Conservation (phyloP, 1,140 invertebrate genomes). For the Oryzaephilus surinamensis region DNA sequence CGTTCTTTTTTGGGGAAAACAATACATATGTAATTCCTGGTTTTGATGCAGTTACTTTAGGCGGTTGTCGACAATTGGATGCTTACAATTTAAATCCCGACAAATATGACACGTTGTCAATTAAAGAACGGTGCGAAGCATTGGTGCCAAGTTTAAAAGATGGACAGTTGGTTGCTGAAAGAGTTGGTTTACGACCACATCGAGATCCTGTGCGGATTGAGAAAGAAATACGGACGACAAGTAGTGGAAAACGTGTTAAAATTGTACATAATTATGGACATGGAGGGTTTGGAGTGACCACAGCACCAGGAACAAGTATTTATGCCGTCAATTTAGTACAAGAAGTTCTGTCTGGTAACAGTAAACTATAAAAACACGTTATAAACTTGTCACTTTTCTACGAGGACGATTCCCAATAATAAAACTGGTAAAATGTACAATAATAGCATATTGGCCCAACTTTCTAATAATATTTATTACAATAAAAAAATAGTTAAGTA, state of each 20-base stretch:
- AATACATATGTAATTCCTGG: slow-evolving; percentile 82
- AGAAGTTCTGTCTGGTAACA: slow-evolving; percentile 43
- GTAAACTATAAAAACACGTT: slow-evolving; percentile 38
- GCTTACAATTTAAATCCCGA: slow-evolving; percentile 60
- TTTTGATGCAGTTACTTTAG: slow-evolving; percentile 59
- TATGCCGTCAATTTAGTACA: slow-evolving; percentile 59
- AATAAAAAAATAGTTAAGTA: background rate
- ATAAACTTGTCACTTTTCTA: background rate
- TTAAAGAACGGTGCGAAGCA: slow-evolving; percentile 59
- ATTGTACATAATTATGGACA: slow-evolving; percentile 90
- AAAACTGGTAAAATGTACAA: too few relatives aligned
- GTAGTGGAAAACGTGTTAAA: slow-evolving; percentile 39
- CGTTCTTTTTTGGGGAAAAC: slow-evolving; percentile 71
- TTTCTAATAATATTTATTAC: too few relatives aligned
- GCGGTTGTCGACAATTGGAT: slow-evolving; percentile 72
- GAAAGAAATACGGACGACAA: slow-evolving; percentile 40
- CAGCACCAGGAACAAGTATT: slow-evolving; percentile 73
- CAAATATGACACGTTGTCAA: slow-evolving; percentile 58
- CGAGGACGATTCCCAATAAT: too few relatives aligned
- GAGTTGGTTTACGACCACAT: slow-evolving; percentile 69
- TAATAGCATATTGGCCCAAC: too few relatives aligned
- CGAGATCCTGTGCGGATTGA: slow-evolving; percentile 68
- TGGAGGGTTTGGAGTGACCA: slow-evolving; percentile 79
- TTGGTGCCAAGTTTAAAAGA: slow-evolving; percentile 61
- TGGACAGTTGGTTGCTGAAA: slow-evolving; percentile 50